These are phyloP conservation scores for human DNA, from an alignment of 2,113 vertebrate genomes.

Conservation along the genomic window DNA sequence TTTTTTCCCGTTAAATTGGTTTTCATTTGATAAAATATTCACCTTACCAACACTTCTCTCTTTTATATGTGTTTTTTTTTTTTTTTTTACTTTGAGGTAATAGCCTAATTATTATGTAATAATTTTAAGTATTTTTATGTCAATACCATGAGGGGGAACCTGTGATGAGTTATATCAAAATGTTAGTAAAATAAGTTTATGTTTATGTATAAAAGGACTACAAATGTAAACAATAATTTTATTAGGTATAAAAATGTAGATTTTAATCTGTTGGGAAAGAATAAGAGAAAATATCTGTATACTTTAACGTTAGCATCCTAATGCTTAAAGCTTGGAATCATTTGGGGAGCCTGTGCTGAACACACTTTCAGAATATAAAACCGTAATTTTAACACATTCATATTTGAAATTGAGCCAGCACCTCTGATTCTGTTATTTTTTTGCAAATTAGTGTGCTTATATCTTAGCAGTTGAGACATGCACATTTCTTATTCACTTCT, in stretches of 20 bases:
- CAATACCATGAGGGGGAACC: fast-evolving
- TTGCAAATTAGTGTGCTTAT: conserved; percentile 21
- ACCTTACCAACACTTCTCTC: neutral
- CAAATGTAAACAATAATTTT: neutral
- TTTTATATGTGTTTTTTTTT: neutral
- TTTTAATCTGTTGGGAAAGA: neutral
- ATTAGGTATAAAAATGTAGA: neutral
- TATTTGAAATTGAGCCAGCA: neutral
- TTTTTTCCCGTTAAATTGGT: neutral
- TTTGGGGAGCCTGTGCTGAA: neutral
- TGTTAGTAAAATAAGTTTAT: neutral
- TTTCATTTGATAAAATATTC: neutral
- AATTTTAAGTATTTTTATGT: neutral
- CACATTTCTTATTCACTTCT: conserved; percentile 16
- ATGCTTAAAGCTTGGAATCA: neutral
- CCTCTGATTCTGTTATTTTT: conserved; percentile 28
- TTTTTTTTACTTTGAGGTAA: neutral
- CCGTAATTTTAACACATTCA: neutral
- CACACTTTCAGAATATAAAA: neutral
- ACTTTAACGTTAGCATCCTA: neutral
- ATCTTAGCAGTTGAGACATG: neutral
- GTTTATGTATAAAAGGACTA: neutral
- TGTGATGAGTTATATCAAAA: neutral
- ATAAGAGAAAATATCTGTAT: neutral
- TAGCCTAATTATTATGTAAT: neutral